Evolutionary conservation across 2,888 invertebrate species (phyloP).

Genomic region (Plusia festucae): DNA sequence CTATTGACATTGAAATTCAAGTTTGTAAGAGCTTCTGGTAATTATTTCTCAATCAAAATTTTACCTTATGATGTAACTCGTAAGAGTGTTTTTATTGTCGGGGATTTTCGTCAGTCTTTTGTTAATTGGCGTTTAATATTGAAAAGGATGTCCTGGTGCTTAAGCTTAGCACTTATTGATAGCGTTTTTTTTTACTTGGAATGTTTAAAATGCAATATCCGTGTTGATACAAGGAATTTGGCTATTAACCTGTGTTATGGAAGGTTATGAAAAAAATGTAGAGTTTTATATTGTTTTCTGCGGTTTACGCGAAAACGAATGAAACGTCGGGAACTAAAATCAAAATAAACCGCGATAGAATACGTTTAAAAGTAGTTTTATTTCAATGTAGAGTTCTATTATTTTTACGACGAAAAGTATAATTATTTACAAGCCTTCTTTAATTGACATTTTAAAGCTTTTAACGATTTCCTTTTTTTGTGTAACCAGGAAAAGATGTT

Average conservation of each 20-base stretch:
- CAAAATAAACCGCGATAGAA: too few species aligned
- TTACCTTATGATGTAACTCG: background rate
- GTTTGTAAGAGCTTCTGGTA: background rate
- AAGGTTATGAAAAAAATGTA: background rate
- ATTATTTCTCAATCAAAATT: background rate
- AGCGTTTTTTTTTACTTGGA: background rate
- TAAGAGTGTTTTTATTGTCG: background rate
- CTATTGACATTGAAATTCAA: background rate
- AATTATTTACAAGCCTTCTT: too few species aligned
- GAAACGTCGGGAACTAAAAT: too few species aligned
- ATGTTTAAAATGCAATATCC: background rate
- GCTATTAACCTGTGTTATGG: background rate
- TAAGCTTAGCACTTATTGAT: background rate
- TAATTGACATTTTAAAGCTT: too few species aligned
- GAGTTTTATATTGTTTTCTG: too few species aligned
- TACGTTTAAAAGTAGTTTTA: too few species aligned
- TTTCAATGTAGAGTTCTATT: too few species aligned
- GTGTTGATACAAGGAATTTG: conserved; percentile 2
- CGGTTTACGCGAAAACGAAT: too few species aligned
- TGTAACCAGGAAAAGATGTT: background rate
- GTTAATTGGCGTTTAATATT: background rate
- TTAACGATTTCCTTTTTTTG: too few species aligned
- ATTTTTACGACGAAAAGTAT: too few species aligned
- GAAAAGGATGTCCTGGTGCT: conserved; percentile 5
- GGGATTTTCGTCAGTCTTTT: background rate